Evolutionary conservation across 1,140 invertebrate genomes (phyloP).

Genomic region (Apolygus lucorum): DNA sequence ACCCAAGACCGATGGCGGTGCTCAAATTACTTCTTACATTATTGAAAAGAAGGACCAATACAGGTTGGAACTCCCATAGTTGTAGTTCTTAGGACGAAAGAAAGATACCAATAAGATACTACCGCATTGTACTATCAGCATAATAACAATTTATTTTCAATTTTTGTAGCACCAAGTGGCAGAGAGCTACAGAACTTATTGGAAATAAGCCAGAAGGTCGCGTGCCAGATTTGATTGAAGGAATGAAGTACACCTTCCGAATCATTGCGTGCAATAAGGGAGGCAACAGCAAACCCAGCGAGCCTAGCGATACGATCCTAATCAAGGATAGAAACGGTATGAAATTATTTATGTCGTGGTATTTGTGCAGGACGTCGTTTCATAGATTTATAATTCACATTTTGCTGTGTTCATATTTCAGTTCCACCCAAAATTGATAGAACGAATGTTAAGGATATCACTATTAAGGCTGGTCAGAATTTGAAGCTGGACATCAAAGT

Average conservation of each 20-base stretch:
- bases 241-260: constrained; percentile 92
- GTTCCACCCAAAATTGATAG: constrained; percentile 87
- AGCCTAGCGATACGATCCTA: constrained; percentile 67
- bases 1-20: constrained; percentile 83
- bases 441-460: constrained; percentile 75
- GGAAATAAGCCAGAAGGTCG: constrained; percentile 72
- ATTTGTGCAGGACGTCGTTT: not conserved
- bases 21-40: constrained; percentile 89
- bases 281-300: constrained; percentile 84
- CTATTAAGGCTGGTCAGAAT: constrained; percentile 75
- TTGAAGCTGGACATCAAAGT: constrained; percentile 81
- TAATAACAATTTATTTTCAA: not conserved
- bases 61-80: no score
- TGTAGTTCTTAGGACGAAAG: not conserved
- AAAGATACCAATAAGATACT: not conserved
- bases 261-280: constrained; percentile 92
- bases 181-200: constrained; percentile 76
- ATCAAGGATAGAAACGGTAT: constrained; percentile 76
- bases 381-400: not conserved
- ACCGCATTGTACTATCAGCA: not conserved
- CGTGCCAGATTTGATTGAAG: constrained; percentile 84
- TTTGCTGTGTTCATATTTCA: constrained; percentile 31
- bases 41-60: constrained; percentile 94
- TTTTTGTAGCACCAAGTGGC: constrained; percentile 65
- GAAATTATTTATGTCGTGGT: no score